Conservation (phyloP, 2,888 invertebrate genomes). For the Scaptomyza flava region DNA sequence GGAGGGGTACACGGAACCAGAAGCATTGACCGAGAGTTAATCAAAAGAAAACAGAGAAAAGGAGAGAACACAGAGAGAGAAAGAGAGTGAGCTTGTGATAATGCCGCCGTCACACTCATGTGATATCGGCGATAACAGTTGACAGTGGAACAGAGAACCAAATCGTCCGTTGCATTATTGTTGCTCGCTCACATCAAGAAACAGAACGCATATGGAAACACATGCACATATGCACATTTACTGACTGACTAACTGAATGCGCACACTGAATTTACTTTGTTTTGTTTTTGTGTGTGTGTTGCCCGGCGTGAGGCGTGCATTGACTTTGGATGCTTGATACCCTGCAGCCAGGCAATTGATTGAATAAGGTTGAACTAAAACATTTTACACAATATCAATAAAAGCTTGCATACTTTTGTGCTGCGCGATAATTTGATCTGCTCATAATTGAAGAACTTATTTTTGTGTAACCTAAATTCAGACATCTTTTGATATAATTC, state of each 20-base stretch:
- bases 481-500: too few relatives aligned
- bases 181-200: constrained; percentile 27
- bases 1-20: constrained; percentile 52
- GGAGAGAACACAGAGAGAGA: constrained; percentile 1
- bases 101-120: constrained; percentile 49
- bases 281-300: constrained; percentile 13
- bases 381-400: neutral
- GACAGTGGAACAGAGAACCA: constrained; percentile 54
- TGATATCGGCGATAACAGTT: constrained; percentile 74
- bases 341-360: constrained; percentile 1
- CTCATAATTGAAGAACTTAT: too few relatives aligned
- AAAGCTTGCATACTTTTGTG: constrained; percentile 46
- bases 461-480: too few relatives aligned
- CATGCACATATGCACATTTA: constrained; percentile 1
- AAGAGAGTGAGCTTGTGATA: constrained; percentile 46
- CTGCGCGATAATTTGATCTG: neutral
- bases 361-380: neutral
- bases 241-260: constrained; percentile 2
- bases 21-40: constrained; percentile 75
- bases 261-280: constrained; percentile 51
- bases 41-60: constrained; percentile 59
- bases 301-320: constrained; percentile 43
- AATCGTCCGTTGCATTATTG: constrained; percentile 36
- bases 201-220: constrained; percentile 5
- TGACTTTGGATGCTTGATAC: constrained; percentile 56